Percentiles rank a stretch among this genome's conserved stretches.
Conservation (phyloP, 2,797 vertebrate species). For the Neosalanx taihuensis region DNA sequence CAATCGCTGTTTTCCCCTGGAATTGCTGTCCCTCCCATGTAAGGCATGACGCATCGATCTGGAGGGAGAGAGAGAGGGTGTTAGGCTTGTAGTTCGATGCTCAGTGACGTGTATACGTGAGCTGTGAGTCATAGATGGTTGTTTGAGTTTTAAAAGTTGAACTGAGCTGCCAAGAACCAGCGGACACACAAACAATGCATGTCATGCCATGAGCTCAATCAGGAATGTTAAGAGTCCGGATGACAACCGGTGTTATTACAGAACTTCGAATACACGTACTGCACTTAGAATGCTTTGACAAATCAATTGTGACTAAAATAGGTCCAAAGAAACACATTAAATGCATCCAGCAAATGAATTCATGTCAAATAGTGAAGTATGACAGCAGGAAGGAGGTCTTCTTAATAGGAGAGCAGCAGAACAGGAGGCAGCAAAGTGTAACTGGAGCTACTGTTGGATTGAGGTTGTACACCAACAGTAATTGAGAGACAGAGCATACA, state of each 20-base stretch:
- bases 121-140: not conserved
- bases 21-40: slow-evolving; percentile 98
- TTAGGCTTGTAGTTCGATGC: not conserved
- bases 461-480: not conserved
- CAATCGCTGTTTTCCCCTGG: slow-evolving; percentile 95
- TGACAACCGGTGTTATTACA: not conserved
- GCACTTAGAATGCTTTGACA: no score
- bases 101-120: not conserved
- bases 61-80: slow-evolving; percentile 33
- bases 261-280: no score
- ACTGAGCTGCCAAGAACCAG: not conserved
- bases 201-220: not conserved
- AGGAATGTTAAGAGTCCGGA: not conserved
- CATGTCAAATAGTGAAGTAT: not conserved
- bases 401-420: not conserved
- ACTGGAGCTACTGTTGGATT: not conserved
- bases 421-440: no score
- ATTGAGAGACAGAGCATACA: not conserved
- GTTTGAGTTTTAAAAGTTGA: not conserved
- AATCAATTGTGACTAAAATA: no score
- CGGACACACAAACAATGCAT: not conserved
- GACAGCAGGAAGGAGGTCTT: not conserved
- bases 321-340: not conserved
- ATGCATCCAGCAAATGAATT: not conserved
- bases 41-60: slow-evolving; percentile 98